Evolutionary conservation across 2,888 invertebrate genomes (phyloP).

Genomic region (Xylocampa areola): DNA sequence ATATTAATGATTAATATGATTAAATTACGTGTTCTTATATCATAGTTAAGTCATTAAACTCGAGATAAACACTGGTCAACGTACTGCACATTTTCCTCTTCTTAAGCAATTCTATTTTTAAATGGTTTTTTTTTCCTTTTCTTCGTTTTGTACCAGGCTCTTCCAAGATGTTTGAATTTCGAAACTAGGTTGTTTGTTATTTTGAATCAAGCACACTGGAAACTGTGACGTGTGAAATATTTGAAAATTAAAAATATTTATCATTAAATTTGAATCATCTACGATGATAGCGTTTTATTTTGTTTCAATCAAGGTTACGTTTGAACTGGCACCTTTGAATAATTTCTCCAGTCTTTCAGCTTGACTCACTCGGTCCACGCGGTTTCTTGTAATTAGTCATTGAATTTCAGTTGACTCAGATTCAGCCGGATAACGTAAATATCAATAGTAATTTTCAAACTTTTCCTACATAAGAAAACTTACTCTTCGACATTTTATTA

Average conservation of each 20-base stretch:
- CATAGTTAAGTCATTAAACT: constrained; percentile 36
- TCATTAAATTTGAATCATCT: no score
- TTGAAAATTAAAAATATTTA: no score
- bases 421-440: constrained; percentile 36
- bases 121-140: no score
- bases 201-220: no score
- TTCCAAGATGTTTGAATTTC: background rate
- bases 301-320: constrained; percentile 42
- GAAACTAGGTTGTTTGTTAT: no score
- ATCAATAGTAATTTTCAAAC: constrained; percentile 25
- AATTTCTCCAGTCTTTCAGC: constrained; percentile 71
- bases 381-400: constrained; percentile 76
- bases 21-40: constrained; percentile 9
- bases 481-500: background rate
- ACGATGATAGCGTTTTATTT: constrained; percentile 21
- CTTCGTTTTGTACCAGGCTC: background rate
- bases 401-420: constrained; percentile 78
- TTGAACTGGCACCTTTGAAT: constrained; percentile 62
- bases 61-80: constrained; percentile 7
- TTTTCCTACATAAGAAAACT: constrained; percentile 26
- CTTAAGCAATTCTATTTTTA: background rate
- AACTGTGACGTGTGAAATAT: background rate
- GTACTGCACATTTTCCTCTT: background rate
- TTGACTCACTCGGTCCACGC: constrained; percentile 73
- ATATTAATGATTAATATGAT: constrained; percentile 6